Base-by-base conservation (phyloP, 2,888 invertebrate species). In the Dyspetes luteomarginatus region DNA sequence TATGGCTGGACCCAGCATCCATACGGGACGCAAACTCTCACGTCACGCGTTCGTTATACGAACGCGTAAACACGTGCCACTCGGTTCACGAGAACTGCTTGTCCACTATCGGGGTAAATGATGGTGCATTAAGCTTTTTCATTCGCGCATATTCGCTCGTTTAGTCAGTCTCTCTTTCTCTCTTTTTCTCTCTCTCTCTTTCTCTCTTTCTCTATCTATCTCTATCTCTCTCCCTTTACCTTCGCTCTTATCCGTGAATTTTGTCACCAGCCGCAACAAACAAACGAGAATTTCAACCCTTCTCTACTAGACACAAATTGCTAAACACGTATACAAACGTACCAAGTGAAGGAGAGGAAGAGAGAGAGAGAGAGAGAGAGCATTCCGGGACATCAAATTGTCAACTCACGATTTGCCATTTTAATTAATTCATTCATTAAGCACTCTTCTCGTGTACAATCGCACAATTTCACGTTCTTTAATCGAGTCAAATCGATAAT, bases 41-140 rank as follows among this genome's bases (percentile, higher is more conserved):
- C 89, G 90, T 91, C 91, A 90, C 90, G 91, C 87, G 71, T 76
- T 82, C 76, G 90, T 91, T 91, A 90, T 90, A n/a, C n/a, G 89
- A 91, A 90, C 90, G 91, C 90, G 90, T 90, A 89, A 91, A 91
- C 91, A 90, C 90, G 90, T 90, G 91, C 89, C 81, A 82, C 74
- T 78, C 86, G 87, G 84, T 83, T 86, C 86, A 84, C 86, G 85
- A 85, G 85, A 87, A 88, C 88, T 86, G 87, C 86, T 90, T 90
- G 90, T 91, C 91, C 91, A 90, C 90, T 90, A 89, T 89, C 90
- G 86, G 67, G 89, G 90, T 91, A 90, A 91, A 92, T 91, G 90
- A 92, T 90, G 90, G 91, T 88, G 87, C 91, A 91, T 91, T 91
- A 90, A 90, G 89, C 89, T 90, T 91, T 91, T 91, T 91, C 90